Base-by-base conservation (phyloP, 2,888 invertebrate genomes). In the Limulus polyphemus region DNA sequence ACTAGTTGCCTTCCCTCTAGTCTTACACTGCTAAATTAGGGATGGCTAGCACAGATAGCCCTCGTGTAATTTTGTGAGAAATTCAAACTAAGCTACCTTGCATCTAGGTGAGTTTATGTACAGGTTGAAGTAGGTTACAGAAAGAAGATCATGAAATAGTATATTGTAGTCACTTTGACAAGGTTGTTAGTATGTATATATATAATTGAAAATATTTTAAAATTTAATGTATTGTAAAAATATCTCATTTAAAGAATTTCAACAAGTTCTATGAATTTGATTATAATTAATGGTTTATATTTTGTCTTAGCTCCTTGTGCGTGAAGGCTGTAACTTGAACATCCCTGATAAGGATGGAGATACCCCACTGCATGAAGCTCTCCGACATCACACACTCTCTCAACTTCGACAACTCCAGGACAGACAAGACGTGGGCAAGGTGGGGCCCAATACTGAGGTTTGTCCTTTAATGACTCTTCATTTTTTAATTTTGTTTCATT, bases 261-360 rank as follows among this genome's bases (percentile, higher is more conserved):
- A 32, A 5, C 32, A 3, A 32, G 32, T 32, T 32, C 7, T 51
- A n/a, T 51, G 51, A 51, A 51, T n/a, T n/a, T 51, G 13, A 51
- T 51, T 51, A 51, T 14, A 49, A n/a, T 13, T 13, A 13, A 13
- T 14, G 14, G 13, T 51, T 51, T 51, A 13, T 55, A 12, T 55
- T n/a, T n/a, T 56, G 3, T 5, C 9, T 13, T 59, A 86, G 85
- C 80, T 97, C 68, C 81, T 97, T 70, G 94, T 97, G 14, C 84
- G 91, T 58, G 92, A 93, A 76, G 89, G 89, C 11, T 92, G 94
- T 50, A 91, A 94, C 78, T 81, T 97, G 70, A 95, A 97, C 77
- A 87, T 95, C 67, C 89, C 92, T 56, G 97, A 98, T 78, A 97
- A 97, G 80, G 97, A 97, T 74, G 97, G 97, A 4, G 95, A 97